Conservation (phyloP, 2,888 invertebrate genomes). For the Drosophila villosipedis region DNA sequence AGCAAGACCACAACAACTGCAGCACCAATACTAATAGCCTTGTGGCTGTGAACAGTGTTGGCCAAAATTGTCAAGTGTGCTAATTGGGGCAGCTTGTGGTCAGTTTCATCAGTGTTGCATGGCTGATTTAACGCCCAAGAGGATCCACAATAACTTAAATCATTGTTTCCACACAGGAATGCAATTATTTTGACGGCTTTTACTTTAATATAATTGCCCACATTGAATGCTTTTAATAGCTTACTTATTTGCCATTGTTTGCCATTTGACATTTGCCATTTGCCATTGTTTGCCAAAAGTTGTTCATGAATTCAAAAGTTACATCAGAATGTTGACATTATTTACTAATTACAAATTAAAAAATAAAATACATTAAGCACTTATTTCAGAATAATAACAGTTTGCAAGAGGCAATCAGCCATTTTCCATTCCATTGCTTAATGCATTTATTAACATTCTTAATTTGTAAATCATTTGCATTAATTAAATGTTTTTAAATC, state of each 20-base stretch:
- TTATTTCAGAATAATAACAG: background rate
- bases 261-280: background rate
- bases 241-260: background rate
- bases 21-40: constrained; percentile 4
- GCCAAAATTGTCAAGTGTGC: constrained; percentile 16
- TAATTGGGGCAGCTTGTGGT: constrained; percentile 24
- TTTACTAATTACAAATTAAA: background rate
- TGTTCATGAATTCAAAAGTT: background rate
- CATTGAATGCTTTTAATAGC: background rate
- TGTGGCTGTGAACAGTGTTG: constrained; percentile 14
- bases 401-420: background rate
- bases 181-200: background rate
- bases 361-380: background rate
- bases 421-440: too few species aligned
- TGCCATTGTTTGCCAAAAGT: background rate
- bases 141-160: constrained; percentile 12
- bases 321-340: background rate
- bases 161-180: background rate
- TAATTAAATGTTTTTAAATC: background rate
- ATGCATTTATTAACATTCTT: background rate
- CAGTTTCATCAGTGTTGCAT: constrained; percentile 1
- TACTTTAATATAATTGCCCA: background rate
- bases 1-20: background rate
- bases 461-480: background rate
- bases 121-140: background rate